Base-by-base conservation (phyloP, 2,888 invertebrate genomes). In the Mesodorylaimus sp. region DNA sequence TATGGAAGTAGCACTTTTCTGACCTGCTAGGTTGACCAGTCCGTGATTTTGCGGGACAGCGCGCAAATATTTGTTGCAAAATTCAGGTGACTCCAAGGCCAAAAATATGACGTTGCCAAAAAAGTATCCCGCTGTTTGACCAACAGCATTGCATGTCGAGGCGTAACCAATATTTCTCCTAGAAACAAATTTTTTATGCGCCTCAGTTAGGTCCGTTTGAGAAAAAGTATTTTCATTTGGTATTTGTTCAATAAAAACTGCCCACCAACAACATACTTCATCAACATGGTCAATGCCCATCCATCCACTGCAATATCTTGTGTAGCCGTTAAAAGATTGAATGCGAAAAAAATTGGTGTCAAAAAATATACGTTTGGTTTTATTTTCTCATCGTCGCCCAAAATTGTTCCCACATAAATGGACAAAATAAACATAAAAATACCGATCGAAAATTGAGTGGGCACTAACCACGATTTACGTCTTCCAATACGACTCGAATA, bases 291-390 rank as follows among this genome's bases (percentile, higher is more conserved):
- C 13, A 99, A 73, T 0, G 97, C 97, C 97, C 97, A 99, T 24
- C 97, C 97, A 73, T 99, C 97, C 0, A 99, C 95, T 19, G 91
- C 95, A 62, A 97, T 93, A 68, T 99, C 97, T 73, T 99, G 97
- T 1, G 97, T 97, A 1, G 97, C 95, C 3, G 95, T 95, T 60
- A 99, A 73, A 63, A 95, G 91, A 65, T 93, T 95, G 2, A 97
- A 73, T 50, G 78, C 73, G 66, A 95, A 83, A 71, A 99, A 99
- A 52, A 86, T 74, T 16, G 77, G 63, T 1, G 93, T 93, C 26
- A 97, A 73, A 45, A 81, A 67, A 51, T 74, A 76, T 58, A 87
- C 82, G 60, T 82, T 79, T 0, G 85, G 59, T 23, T 25, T 21
- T 13, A 27, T 53, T 37, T 51, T 51, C 7, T 47, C 48, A n/a